A percentile compares a stretch with the other conserved stretches of the same genome.
These are phyloP conservation scores for Crossocerus cetratus DNA, from an alignment of 2,888 invertebrate genomes.

Conservation along the genomic window DNA sequence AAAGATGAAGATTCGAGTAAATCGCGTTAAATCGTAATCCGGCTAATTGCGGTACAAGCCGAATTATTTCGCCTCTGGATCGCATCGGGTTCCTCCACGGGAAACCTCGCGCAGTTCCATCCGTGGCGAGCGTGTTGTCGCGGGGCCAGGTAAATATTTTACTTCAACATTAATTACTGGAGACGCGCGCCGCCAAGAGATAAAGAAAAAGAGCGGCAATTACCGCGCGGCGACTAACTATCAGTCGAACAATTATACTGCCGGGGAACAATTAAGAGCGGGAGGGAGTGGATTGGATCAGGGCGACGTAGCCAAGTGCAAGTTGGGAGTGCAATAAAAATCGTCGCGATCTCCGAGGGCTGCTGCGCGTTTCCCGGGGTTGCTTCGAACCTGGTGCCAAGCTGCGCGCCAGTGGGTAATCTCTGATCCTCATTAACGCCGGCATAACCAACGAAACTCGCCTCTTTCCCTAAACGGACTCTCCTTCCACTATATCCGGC, in stretches of 20 bases:
- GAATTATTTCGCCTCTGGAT: background rate
- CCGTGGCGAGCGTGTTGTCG: too few species aligned
- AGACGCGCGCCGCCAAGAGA: background rate
- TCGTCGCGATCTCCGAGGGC: background rate
- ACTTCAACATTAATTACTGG: background rate
- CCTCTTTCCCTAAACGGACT: background rate
- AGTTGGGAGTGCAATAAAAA: constrained; percentile 4
- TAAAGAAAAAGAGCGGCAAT: background rate
- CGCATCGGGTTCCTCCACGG: background rate
- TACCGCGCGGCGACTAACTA: background rate
- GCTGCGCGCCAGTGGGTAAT: constrained; percentile 30
- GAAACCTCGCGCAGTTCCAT: too few species aligned
- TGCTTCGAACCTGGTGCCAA: constrained; percentile 24
- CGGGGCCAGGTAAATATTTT: background rate
- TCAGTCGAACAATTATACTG: background rate
- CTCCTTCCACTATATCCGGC: constrained; percentile 20
- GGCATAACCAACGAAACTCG: constrained; percentile 44
- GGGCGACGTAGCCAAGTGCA: background rate
- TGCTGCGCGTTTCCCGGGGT: constrained; percentile 17
- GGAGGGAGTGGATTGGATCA: too few species aligned
- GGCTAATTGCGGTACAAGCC: background rate
- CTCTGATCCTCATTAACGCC: constrained; percentile 44
- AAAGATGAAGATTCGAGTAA: too few species aligned
- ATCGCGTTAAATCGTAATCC: too few species aligned
- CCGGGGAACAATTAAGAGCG: background rate